phyloP scores from a whole-genome alignment of 1,140 invertebrate species.

The Asobara japonica region DNA sequence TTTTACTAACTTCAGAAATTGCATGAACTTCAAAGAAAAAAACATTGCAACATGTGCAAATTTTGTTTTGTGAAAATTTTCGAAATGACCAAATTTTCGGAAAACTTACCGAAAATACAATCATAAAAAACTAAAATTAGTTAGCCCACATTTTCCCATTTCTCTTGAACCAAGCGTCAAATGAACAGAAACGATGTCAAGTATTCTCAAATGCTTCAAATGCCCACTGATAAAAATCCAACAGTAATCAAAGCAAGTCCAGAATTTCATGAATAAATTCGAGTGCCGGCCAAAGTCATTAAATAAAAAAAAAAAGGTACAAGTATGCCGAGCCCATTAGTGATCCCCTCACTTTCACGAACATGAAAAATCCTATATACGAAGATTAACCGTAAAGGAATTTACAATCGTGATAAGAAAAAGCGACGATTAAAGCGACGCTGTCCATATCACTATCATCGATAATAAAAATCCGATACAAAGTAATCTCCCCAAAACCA shows the following conservation, averaged over 20 bases:
- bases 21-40: too few species aligned
- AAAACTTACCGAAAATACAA: too few species aligned
- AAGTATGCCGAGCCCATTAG: neutral
- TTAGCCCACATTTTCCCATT: too few species aligned
- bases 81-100: too few species aligned
- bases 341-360: neutral
- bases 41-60: too few species aligned
- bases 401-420: neutral
- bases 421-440: neutral
- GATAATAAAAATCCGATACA: conserved; percentile 4
- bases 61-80: too few species aligned
- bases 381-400: neutral
- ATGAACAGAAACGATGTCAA: neutral
- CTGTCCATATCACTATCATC: neutral
- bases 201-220: neutral
- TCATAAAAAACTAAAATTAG: too few species aligned
- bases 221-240: neutral
- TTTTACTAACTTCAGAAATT: too few species aligned
- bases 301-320: neutral
- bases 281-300: neutral
- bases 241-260: neutral
- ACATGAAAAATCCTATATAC: neutral
- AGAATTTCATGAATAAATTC: neutral
- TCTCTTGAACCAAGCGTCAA: neutral
- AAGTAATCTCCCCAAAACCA: neutral